phyloP scores from a whole-genome alignment of 2,888 invertebrate genomes.

The Orchesella flavescens region DNA sequence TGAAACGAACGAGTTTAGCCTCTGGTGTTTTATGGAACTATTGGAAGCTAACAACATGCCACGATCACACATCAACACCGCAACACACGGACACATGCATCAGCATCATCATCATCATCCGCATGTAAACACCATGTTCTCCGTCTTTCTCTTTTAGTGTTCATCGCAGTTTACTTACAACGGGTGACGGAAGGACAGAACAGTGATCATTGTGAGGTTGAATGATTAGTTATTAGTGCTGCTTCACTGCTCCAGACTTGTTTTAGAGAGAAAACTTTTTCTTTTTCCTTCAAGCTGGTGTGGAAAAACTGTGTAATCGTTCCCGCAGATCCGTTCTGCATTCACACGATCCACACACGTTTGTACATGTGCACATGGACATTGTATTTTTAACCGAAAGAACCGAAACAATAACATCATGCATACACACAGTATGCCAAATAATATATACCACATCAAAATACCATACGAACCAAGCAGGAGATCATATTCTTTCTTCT shows the following conservation, averaged over 20 bases:
- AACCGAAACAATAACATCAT: not conserved
- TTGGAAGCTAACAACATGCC: conserved; percentile 3
- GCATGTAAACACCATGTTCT: conserved; percentile 8
- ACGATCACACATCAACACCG: not conserved
- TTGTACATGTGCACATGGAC: not conserved
- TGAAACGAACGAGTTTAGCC: not conserved
- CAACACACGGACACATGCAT: not conserved
- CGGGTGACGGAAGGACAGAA: conserved; percentile 25
- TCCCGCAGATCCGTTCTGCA: conserved; percentile 32
- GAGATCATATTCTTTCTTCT: not conserved
- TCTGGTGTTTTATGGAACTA: conserved; percentile 4
- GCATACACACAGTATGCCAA: not conserved
- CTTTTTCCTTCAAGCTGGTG: not conserved
- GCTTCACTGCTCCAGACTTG: conserved; percentile 21
- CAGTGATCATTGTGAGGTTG: conserved; percentile 34
- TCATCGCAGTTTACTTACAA: conserved; percentile 39
- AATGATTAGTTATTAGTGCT: conserved; percentile 39
- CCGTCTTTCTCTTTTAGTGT: conserved; percentile 3
- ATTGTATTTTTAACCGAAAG: too few relatives aligned
- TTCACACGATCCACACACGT: not conserved
- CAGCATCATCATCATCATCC: too few relatives aligned
- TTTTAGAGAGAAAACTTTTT: conserved; percentile 9
- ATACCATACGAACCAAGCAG: not conserved
- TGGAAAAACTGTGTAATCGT: conserved; percentile 13
- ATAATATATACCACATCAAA: conserved; percentile 4